These are phyloP conservation scores for Rhinatrema bivittatum DNA, from an alignment of 2,797 vertebrate species.

Conservation along the genomic window DNA sequence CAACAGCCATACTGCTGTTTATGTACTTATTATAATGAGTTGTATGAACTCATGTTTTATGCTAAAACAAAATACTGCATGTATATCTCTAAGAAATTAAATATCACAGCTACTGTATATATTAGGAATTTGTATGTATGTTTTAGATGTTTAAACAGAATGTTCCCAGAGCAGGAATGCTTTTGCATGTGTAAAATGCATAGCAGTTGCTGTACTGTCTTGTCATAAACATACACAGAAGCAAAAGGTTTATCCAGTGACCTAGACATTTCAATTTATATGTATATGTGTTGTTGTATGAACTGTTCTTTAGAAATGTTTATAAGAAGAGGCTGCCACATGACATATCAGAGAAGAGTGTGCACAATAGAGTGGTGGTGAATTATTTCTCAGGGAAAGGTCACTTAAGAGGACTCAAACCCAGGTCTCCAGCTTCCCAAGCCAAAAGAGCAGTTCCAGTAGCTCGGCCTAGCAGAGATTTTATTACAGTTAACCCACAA, in stretches of 20 bases:
- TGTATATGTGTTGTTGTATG: background rate
- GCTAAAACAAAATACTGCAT: background rate
- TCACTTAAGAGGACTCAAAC: no score
- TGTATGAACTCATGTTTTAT: conserved; percentile 12
- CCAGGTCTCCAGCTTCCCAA: no score
- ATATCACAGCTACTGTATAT: conserved; percentile 19
- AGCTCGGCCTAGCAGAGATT: conserved; percentile 17
- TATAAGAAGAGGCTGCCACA: conserved; percentile 19
- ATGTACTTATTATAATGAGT: conserved; percentile 30
- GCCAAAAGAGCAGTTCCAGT: conserved; percentile 20
- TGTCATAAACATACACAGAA: conserved; percentile 8
- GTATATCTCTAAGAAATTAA: background rate
- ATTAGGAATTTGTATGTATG: no score
- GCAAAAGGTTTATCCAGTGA: conserved; percentile 12
- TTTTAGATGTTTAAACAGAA: background rate
- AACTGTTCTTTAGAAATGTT: conserved; percentile 2
- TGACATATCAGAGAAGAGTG: conserved; percentile 11
- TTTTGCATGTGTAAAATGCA: conserved; percentile 15
- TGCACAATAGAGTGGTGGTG: no score
- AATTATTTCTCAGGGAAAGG: no score
- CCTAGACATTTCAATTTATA: conserved; percentile 29
- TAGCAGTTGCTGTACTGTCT: background rate
- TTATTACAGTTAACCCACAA: conserved; percentile 11
- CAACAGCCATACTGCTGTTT: conserved; percentile 37
- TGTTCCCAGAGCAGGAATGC: background rate